Percentiles rank a stretch among this genome's conserved stretches.
These are phyloP conservation scores for Siniperca obscura DNA, from an alignment of 2,797 vertebrate species.

Conservation along the genomic window DNA sequence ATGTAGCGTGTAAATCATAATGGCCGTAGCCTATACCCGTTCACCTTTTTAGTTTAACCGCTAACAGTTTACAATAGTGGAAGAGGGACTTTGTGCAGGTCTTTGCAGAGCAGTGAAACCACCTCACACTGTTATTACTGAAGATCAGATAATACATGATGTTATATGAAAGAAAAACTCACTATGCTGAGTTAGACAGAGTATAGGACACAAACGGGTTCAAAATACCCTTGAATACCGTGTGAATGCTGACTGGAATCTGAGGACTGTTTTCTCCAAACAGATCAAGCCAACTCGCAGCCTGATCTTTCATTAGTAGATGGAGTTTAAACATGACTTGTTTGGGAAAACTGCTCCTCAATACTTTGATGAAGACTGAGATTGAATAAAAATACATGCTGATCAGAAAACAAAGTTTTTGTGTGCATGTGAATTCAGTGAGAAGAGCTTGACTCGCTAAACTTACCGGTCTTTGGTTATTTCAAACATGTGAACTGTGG, in stretches of 20 bases:
- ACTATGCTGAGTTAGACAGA: slow-evolving; percentile 29
- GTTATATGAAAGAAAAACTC: slow-evolving; percentile 37
- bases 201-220: slow-evolving; percentile 23
- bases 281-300: slow-evolving; percentile 19
- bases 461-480: slow-evolving; percentile 69
- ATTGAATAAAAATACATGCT: slow-evolving; percentile 73
- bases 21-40: slow-evolving; percentile 68
- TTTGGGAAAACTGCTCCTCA: slow-evolving; percentile 38
- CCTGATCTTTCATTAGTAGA: slow-evolving; percentile 1
- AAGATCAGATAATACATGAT: slow-evolving; percentile 44
- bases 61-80: slow-evolving; percentile 60
- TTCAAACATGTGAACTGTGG: slow-evolving; percentile 38
- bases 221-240: slow-evolving; percentile 26
- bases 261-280: slow-evolving; percentile 25
- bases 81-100: slow-evolving; percentile 42
- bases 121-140: slow-evolving; percentile 39
- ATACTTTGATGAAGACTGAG: slow-evolving; percentile 61
- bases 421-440: slow-evolving; percentile 40
- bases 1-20: slow-evolving; percentile 75
- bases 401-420: slow-evolving; percentile 40
- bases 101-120: slow-evolving; percentile 38
- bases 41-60: slow-evolving; percentile 63
- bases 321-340: slow-evolving; percentile 24
- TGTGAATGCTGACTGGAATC: slow-evolving; percentile 38
- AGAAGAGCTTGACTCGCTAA: slow-evolving; percentile 30